These are phyloP conservation scores for Galerucella nymphaeae DNA, from an alignment of 2,888 invertebrate genomes.

Conservation along the genomic window DNA sequence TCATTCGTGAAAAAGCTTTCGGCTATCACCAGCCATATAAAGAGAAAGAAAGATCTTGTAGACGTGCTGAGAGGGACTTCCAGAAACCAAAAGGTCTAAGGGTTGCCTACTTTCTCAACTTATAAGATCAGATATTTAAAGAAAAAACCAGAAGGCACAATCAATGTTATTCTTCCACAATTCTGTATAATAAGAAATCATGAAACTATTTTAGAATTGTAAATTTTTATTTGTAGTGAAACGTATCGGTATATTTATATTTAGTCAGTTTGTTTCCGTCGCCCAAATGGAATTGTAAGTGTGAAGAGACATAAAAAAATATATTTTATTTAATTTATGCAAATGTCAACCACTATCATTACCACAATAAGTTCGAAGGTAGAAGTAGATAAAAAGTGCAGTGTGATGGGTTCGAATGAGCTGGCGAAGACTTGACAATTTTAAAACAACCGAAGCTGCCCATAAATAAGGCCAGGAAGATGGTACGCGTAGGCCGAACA, in stretches of 20 bases:
- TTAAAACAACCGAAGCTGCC: constrained; percentile 62
- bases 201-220: background rate
- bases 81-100: too few relatives aligned
- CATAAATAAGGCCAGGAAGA: constrained; percentile 63
- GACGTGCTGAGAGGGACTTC: too few relatives aligned
- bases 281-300: constrained; percentile 1
- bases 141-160: too few relatives aligned
- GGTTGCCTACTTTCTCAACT: too few relatives aligned
- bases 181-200: too few relatives aligned
- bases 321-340: constrained; percentile 24
- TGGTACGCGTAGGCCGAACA: constrained; percentile 65
- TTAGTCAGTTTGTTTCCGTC: background rate
- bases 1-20: too few relatives aligned
- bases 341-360: constrained; percentile 32
- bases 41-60: too few relatives aligned
- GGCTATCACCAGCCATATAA: too few relatives aligned
- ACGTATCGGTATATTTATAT: background rate
- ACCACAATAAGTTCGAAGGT: constrained; percentile 31
- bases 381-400: constrained; percentile 39
- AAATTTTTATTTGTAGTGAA: background rate
- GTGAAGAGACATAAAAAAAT: constrained; percentile 6
- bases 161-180: too few relatives aligned
- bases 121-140: too few relatives aligned
- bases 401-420: constrained; percentile 46
- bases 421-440: constrained; percentile 57